Evolutionary conservation across 1,140 invertebrate genomes (phyloP), one percentile per base, ranked within the genome.

Genomic region (Bombus confusus): DNA sequence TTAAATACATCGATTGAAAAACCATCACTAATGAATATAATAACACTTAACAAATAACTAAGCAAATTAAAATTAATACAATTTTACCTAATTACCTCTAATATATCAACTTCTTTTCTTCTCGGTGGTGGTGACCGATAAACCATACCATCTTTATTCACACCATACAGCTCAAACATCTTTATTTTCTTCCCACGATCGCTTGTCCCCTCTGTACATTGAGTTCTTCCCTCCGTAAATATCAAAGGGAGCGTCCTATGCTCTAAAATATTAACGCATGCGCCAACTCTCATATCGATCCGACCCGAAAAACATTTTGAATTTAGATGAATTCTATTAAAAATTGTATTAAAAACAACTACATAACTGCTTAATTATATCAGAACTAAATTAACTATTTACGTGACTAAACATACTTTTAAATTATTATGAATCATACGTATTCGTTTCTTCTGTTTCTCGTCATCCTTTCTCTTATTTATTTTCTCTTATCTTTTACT

Each of bases 161-260:
- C 88, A 28, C 94, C 94, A 71, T 95, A 95, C 9, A 95, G 83
- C 62, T 95, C 93, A 68, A 94, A 95, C 94, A 95, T 95, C 73
- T 86, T 90, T 85, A 47, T 62, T 52, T 88, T 39, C 18, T 79
- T 90, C 80, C 28, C 39, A n/a, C 41, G 57, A 75, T 37, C n/a
- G 5, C 37, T 71, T 25, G 28, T 88, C 78, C 43, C 77, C 69
- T 86, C 59, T 66, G 31, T 52, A 47, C 43, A 43, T 47, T 3
- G 3, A 81, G 74, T 87, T 86, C 78, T 71, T 31, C 86, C 34
- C 75, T 69, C 64, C 47, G 83, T 86, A 86, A 92, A 90, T 86
- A 92, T 69, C 64, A 83, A 85, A 87, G 76, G 74, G 82, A 80
- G 78, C 83, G 82, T 87, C 86, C 74, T 37, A 41, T 69, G 47